These are phyloP conservation scores for Caenorhabditis zanzibari DNA, from an alignment of 2,888 invertebrate genomes.

Conservation along the genomic window DNA sequence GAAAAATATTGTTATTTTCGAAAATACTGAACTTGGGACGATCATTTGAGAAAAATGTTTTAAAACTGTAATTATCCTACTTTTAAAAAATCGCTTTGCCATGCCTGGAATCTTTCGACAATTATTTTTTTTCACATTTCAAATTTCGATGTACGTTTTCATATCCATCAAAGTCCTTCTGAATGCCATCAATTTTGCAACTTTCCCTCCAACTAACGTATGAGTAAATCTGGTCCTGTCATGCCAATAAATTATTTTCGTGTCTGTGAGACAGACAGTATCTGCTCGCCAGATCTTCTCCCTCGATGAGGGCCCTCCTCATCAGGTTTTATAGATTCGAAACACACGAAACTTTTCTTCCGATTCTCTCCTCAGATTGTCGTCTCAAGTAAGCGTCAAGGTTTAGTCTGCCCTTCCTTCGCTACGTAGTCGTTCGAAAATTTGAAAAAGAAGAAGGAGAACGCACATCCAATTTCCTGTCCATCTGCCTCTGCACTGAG, in stretches of 20 bases:
- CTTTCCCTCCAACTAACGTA: too few species aligned
- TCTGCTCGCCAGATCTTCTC: slow-evolving; percentile 50
- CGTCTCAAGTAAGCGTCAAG: slow-evolving; percentile 35
- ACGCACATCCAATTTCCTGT: slow-evolving; percentile 52
- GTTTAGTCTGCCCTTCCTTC: slow-evolving; percentile 3
- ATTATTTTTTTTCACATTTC: too few species aligned
- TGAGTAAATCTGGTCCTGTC: not conserved
- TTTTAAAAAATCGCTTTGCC: too few species aligned
- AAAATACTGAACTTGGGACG: too few species aligned
- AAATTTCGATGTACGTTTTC: not conserved
- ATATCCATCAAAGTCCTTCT: not conserved
- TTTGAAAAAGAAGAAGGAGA: slow-evolving; percentile 22
- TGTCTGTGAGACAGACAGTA: slow-evolving; percentile 25
- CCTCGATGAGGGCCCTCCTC: not conserved
- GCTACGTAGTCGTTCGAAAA: slow-evolving; percentile 17
- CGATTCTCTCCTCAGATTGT: slow-evolving; percentile 32
- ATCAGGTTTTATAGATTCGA: slow-evolving; percentile 44
- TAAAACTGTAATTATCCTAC: too few species aligned
- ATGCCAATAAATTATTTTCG: slow-evolving; percentile 26
- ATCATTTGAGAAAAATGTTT: too few species aligned
- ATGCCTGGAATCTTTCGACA: too few species aligned
- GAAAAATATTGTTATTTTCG: too few species aligned
- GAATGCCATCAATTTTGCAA: not conserved
- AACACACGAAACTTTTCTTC: slow-evolving; percentile 41
- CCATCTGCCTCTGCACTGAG: slow-evolving; percentile 29